Percentiles rank a stretch among this genome's conserved stretches.
phyloP scores from a whole-genome alignment of 2,888 invertebrate species.

The Nephrotoma guestfalica region DNA sequence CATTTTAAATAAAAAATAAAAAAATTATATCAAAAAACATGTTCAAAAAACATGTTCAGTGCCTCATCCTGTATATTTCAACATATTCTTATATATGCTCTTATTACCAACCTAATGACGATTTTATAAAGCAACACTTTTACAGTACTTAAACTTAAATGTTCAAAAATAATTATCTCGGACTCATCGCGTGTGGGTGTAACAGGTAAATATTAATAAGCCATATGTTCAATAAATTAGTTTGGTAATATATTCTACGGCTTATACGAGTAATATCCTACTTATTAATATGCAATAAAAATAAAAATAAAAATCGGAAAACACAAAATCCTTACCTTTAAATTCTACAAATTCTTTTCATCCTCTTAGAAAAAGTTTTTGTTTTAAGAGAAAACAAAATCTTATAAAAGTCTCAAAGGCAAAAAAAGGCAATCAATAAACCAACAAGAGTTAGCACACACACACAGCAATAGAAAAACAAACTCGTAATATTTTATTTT shows the following conservation, averaged over 20 bases:
- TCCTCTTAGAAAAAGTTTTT: not conserved
- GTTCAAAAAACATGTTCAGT: no score
- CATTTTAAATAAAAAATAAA: no score
- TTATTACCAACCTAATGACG: no score
- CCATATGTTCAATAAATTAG: not conserved
- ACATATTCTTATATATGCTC: no score
- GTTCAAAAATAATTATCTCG: no score
- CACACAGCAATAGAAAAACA: not conserved
- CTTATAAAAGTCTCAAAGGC: not conserved
- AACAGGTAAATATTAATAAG: no score
- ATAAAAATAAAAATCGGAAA: not conserved
- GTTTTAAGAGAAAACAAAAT: not conserved
- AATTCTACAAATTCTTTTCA: not conserved
- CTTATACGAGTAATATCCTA: not conserved
- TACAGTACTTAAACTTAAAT: no score
- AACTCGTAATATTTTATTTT: not conserved
- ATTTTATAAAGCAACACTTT: no score
- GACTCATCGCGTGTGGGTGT: no score
- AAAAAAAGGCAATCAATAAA: not conserved
- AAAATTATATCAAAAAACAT: no score
- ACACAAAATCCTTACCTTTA: not conserved
- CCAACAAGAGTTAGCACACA: not conserved
- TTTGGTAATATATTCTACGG: not conserved
- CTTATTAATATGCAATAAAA: not conserved
- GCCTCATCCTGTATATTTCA: no score